Percentiles rank a stretch among this genome's conserved stretches.
These are phyloP conservation scores for Baryphthengus martii DNA, from an alignment of 2,113 vertebrate species.

Conservation along the genomic window DNA sequence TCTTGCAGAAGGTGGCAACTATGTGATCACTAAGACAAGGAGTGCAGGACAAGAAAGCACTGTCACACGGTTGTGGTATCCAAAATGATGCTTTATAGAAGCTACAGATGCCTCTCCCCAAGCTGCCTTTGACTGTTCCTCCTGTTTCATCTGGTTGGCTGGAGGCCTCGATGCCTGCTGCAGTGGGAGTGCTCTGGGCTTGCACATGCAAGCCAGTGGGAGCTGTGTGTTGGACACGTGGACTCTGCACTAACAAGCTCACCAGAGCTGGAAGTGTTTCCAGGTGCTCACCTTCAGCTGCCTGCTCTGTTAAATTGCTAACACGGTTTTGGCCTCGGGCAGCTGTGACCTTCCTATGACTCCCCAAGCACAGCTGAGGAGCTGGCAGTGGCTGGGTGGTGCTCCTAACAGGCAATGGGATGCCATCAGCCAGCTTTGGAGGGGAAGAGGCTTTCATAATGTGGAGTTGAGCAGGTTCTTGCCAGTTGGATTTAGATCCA, in stretches of 20 bases:
- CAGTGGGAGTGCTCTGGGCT: neutral
- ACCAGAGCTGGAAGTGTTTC: neutral
- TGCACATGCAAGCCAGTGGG: neutral
- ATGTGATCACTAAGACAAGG: neutral
- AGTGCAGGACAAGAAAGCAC: neutral
- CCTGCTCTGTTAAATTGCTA: neutral
- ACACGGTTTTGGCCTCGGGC: fast-evolving
- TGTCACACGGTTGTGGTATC: neutral
- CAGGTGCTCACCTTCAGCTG: neutral
- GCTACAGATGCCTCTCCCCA: neutral
- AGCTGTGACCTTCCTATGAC: fast-evolving
- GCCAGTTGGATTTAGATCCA: neutral
- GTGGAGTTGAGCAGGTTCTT: neutral
- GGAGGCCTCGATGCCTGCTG: neutral
- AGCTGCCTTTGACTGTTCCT: neutral
- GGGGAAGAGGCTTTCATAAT: neutral
- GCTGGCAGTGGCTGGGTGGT: neutral
- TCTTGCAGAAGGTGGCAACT: neutral
- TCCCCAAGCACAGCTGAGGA: neutral
- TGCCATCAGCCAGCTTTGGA: neutral
- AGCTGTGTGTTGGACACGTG: neutral
- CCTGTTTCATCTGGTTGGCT: neutral
- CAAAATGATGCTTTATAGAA: neutral
- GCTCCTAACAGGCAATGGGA: neutral
- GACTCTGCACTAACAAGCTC: neutral